phyloP scores from a whole-genome alignment of 2,888 invertebrate genomes.

The Acanthococcus lagerstroemiae region DNA sequence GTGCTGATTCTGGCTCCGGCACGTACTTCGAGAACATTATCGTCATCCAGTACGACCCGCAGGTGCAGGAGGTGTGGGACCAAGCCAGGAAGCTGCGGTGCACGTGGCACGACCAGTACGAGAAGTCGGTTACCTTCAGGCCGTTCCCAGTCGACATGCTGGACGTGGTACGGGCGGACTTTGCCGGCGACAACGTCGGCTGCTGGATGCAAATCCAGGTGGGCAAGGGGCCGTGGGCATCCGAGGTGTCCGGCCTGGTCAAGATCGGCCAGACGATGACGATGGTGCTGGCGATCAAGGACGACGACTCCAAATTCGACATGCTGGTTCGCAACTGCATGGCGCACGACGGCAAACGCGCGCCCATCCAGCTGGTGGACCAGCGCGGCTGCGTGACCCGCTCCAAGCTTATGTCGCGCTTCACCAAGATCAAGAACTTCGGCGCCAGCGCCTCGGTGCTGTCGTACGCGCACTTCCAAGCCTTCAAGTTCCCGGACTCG shows the following conservation, averaged over 20 bases:
- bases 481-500: constrained; percentile 90
- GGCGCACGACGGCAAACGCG: constrained; percentile 87
- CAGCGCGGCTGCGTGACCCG: constrained; percentile 84
- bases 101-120: constrained; percentile 92
- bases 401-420: constrained; percentile 84
- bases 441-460: constrained; percentile 85
- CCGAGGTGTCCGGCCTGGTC: constrained; percentile 84
- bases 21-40: constrained; percentile 90
- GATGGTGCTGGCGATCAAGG: constrained; percentile 90
- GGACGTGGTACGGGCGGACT: constrained; percentile 87
- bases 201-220: constrained; percentile 98
- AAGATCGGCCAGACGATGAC: constrained; percentile 96
- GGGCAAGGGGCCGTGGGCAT: constrained; percentile 90
- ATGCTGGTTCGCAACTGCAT: constrained; percentile 91
- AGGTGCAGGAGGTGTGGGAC: constrained; percentile 91
- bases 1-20: constrained; percentile 77
- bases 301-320: constrained; percentile 88
- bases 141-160: constrained; percentile 93
- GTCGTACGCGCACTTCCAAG: constrained; percentile 88
- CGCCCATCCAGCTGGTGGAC: constrained; percentile 86
- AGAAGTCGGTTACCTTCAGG: constrained; percentile 86
- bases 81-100: constrained; percentile 83
- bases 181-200: constrained; percentile 88
- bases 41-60: constrained; percentile 82
- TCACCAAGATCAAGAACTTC: constrained; percentile 90